These are phyloP conservation scores for Porphyrio hochstetteri DNA, from an alignment of 2,113 vertebrate genomes.

Conservation along the genomic window DNA sequence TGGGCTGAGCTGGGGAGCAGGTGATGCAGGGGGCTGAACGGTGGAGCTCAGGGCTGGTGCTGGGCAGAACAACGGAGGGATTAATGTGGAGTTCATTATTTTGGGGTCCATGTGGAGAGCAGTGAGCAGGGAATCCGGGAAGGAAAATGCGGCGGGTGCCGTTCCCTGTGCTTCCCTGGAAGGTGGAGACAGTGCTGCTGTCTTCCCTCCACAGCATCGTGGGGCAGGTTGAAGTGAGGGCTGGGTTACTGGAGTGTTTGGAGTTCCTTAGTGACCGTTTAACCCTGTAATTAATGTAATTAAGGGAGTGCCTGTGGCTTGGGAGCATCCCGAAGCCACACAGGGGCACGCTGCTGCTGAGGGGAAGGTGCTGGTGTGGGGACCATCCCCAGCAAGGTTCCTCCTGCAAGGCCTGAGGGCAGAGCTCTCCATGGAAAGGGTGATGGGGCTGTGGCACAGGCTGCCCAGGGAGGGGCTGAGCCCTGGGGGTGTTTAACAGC, in stretches of 20 bases:
- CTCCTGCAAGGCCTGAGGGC: not conserved
- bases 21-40: too few relatives aligned
- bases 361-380: not conserved
- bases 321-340: fast-evolving
- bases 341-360: not conserved
- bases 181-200: not conserved
- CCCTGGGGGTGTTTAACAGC: too few relatives aligned
- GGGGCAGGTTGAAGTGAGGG: not conserved
- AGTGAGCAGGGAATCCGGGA: too few relatives aligned
- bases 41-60: too few relatives aligned
- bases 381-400: not conserved
- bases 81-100: too few relatives aligned
- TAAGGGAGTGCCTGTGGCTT: fast-evolving
- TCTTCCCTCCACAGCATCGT: fast-evolving
- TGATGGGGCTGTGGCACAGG: too few relatives aligned
- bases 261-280: not conserved
- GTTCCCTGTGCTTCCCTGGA: not conserved
- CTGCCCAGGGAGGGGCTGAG: too few relatives aligned
- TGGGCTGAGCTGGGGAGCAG: too few relatives aligned
- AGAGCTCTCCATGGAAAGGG: too few relatives aligned
- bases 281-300: fast-evolving
- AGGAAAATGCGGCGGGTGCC: too few relatives aligned
- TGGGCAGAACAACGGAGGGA: too few relatives aligned
- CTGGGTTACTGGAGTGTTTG: fast-evolving
- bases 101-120: too few relatives aligned